These are phyloP conservation scores for Hypotaenidia okinawae DNA, from an alignment of 2,797 vertebrate genomes.

Conservation along the genomic window DNA sequence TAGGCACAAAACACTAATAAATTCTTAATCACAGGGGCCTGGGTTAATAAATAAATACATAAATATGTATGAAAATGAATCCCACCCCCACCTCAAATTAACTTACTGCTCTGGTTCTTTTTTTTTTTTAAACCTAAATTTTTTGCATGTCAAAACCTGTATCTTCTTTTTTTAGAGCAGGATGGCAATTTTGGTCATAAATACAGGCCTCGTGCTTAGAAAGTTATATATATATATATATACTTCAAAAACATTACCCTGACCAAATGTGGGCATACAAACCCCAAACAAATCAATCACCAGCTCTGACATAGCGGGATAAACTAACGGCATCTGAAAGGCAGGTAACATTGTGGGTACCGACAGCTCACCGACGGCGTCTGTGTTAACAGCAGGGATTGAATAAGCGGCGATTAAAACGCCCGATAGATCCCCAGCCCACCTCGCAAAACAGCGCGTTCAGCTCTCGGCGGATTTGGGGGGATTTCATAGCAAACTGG, in stretches of 20 bases:
- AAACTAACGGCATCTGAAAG: fast-evolving
- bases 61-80: not conserved
- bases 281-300: not conserved
- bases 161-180: not conserved
- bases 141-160: not conserved
- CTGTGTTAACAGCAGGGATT: fast-evolving
- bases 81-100: not conserved
- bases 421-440: not conserved
- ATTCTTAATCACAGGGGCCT: not conserved
- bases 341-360: fast-evolving
- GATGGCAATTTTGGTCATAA: not conserved
- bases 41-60: not conserved
- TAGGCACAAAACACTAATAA: not conserved
- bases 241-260: fast-evolving
- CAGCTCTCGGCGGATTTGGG: fast-evolving
- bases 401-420: not conserved
- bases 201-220: not conserved
- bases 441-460: fast-evolving
- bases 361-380: fast-evolving
- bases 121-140: not conserved
- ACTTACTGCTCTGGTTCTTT: not conserved
- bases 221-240: not conserved
- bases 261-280: not conserved
- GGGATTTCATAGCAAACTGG: fast-evolving
- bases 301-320: no score